Conservation (phyloP, 2,797 vertebrate genomes). For the Sebastes taczanowskii region DNA sequence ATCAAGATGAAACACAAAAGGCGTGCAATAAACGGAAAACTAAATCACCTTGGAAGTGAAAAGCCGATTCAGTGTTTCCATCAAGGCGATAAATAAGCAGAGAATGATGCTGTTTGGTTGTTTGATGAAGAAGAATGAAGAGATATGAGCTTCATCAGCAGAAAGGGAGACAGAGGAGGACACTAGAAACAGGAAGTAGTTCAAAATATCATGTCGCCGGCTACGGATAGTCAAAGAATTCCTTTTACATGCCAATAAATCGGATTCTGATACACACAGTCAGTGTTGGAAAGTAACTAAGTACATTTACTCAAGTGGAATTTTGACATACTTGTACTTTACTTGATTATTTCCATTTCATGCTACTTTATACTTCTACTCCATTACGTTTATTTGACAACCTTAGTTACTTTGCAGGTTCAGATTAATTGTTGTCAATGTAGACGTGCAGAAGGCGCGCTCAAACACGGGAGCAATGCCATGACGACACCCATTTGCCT, state of each 20-base stretch:
- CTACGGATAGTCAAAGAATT: background rate
- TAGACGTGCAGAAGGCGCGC: no score
- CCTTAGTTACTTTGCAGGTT: background rate
- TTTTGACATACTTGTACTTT: no score
- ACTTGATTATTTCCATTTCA: background rate
- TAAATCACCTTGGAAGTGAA: background rate
- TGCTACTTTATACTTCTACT: background rate
- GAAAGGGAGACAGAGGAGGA: background rate
- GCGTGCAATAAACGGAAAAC: background rate
- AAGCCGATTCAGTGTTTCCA: background rate
- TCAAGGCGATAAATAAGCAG: background rate
- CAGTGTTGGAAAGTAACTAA: background rate
- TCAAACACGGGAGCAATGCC: rapidly evolving
- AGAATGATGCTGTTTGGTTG: background rate
- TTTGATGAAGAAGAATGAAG: background rate
- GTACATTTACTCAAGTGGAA: background rate
- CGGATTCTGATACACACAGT: background rate
- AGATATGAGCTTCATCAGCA: background rate
- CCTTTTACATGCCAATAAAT: background rate
- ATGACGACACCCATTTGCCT: no score
- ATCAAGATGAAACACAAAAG: background rate
- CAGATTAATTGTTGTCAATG: no score
- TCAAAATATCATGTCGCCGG: background rate
- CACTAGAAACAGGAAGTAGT: background rate
- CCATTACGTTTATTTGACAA: background rate